phyloP scores from a whole-genome alignment of 2,113 vertebrate genomes.

The Tychaedon coryphoeus region DNA sequence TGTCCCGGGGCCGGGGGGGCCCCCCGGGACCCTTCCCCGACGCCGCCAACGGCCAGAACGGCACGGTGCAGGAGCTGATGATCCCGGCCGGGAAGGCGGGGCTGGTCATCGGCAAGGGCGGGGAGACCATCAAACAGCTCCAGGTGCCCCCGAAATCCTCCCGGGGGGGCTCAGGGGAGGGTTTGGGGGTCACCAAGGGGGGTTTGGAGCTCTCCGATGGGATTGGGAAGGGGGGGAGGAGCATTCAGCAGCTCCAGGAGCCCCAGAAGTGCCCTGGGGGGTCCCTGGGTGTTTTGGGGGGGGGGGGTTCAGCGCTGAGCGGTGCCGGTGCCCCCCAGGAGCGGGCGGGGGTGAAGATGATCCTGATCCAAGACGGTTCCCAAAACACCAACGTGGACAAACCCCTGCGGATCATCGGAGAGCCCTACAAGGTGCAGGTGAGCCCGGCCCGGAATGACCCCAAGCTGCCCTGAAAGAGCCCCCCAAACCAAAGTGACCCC shows the following conservation, averaged over 20 bases:
- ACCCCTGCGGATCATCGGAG: neutral
- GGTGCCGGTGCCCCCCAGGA: neutral
- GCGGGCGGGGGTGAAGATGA: neutral
- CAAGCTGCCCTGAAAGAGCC: rapidly evolving
- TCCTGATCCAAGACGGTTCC: conserved; percentile 1
- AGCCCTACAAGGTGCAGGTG: neutral
- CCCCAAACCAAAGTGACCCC: neutral
- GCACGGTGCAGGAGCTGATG: neutral
- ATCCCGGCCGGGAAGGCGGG: neutral
- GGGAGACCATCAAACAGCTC: neutral
- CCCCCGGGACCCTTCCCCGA: neutral
- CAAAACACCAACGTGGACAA: conserved; percentile 2
- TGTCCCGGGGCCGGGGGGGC: neutral
- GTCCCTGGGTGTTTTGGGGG: neutral
- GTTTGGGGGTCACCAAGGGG: neutral
- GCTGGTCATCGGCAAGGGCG: neutral
- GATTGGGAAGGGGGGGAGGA: neutral
- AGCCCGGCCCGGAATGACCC: rapidly evolving
- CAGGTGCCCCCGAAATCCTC: neutral
- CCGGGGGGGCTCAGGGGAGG: neutral
- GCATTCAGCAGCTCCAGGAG: neutral
- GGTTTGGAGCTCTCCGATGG: neutral
- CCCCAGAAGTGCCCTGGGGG: neutral
- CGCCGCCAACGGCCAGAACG: neutral
- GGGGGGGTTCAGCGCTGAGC: neutral